Evolutionary conservation across 2,113 vertebrate species (phyloP), one percentile per base, ranked within the genome.

Genomic region (Erythrocercus mccallii): DNA sequence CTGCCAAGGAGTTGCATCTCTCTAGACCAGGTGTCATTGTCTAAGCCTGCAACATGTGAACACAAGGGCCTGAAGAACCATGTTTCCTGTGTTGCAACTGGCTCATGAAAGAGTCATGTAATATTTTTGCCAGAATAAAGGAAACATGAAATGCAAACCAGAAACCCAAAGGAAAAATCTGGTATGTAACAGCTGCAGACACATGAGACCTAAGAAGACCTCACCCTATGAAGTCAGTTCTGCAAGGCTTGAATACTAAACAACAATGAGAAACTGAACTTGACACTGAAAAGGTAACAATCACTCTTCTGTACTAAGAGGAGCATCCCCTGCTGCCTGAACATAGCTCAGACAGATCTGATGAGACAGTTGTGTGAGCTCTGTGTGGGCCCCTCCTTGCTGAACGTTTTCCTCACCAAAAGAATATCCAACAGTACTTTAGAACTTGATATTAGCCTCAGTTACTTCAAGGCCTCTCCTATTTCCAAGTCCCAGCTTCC

Each of bases 81-180:
- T 3, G 10, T 35, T 50, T 78, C 42, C 51, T 48, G 21, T 30
- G 35, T 38, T 42, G 35, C 42, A 77, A 30, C 0, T 44, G n/a
- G 20, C 64, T 50, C 15, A 21, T 5, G 7, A 65, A 61, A 53
- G 31, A 82, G 30, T 20, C 45, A 53, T 2, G 4, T 24, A 51
- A 20, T 48, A 37, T 16, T 61, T 73, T 48, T 81, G 40, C 51
- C 61, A 42, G n/a, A 72, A 53, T 38, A 60, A 74, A 60, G 15
- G 38, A 60, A 71, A 68, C 6, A 33, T 0, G 1, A 70, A 64
- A 33, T 2, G 14, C 3, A 0, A 21, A 90, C 22, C 23, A 84
- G 47, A 81, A 87, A 89, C 24, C 31, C 51, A 44, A 51, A 73
- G 23, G 23, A 77, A 79, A 65, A 7, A 12, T 15, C 7, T 54